A percentile compares a stretch with the other conserved stretches of the same genome.
These are phyloP conservation scores for Scatophagus argus DNA, from an alignment of 2,113 vertebrate species.

Conservation along the genomic window DNA sequence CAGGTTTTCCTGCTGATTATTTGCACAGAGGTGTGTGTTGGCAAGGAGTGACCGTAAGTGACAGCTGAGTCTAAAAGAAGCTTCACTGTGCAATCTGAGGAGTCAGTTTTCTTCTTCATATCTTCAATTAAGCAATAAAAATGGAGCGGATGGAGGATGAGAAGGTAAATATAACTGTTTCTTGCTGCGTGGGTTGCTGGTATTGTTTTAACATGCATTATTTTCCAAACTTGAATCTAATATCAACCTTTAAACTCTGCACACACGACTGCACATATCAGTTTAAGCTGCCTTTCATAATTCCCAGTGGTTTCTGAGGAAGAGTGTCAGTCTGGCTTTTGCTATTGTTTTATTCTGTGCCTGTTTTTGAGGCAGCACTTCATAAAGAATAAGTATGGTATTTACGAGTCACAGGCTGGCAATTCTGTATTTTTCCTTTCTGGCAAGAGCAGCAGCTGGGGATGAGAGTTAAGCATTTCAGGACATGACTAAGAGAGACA, in stretches of 20 bases:
- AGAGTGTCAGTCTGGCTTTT: neutral
- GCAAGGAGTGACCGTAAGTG: neutral
- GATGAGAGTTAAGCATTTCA: constrained; percentile 12
- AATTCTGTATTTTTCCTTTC: constrained; percentile 74
- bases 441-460: constrained; percentile 24
- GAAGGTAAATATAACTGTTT: constrained; percentile 67
- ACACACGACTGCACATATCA: neutral
- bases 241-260: neutral
- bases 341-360: constrained; percentile 1
- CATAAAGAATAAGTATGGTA: constrained; percentile 25
- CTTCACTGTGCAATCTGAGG: neutral
- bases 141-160: constrained; percentile 82
- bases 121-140: constrained; percentile 26
- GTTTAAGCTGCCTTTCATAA: neutral
- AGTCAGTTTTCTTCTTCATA: neutral
- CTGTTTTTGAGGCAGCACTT: constrained; percentile 6
- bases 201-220: neutral
- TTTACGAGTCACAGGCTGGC: constrained; percentile 28
- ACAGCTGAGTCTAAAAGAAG: neutral
- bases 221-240: neutral
- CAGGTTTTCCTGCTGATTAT: constrained; percentile 46
- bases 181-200: neutral
- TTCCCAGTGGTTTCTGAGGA: constrained; percentile 6
- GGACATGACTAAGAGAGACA: constrained; percentile 45
- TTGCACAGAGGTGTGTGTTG: constrained; percentile 15